A percentile compares a stretch with the other conserved stretches of the same genome.
Conservation (phyloP, 2,888 invertebrate genomes). For the Mystacides longicornis region DNA sequence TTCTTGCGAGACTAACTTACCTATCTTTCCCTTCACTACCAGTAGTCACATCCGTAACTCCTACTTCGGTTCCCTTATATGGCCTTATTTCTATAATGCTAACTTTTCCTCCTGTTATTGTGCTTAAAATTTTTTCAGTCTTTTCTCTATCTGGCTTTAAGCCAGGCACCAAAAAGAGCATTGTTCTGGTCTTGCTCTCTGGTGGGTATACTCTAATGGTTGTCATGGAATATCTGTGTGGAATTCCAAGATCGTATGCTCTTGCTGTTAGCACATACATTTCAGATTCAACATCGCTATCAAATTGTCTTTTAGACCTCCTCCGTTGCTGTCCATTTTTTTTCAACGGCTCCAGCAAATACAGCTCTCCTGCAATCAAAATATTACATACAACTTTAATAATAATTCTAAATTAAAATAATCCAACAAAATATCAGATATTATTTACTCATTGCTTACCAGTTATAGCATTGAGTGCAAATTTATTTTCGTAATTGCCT, state of each 20-base stretch:
- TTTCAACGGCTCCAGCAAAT: slow-evolving; percentile 49
- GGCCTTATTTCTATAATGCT: slow-evolving; percentile 68
- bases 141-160: slow-evolving; percentile 64
- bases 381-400: background rate
- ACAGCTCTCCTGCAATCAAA: slow-evolving; percentile 52
- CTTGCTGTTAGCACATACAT: slow-evolving; percentile 63
- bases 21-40: slow-evolving; percentile 50
- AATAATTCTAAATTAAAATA: background rate
- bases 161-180: slow-evolving; percentile 77
- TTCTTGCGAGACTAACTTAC: slow-evolving; percentile 30
- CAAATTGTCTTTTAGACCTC: slow-evolving; percentile 46
- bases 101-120: slow-evolving; percentile 73
- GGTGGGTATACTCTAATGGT: slow-evolving; percentile 72
- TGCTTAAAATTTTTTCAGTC: slow-evolving; percentile 66
- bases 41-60: slow-evolving; percentile 46
- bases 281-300: slow-evolving; percentile 42
- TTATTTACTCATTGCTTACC: slow-evolving; percentile 39
- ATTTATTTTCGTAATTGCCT: slow-evolving; percentile 68
- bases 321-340: slow-evolving; percentile 40
- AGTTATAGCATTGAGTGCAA: slow-evolving; percentile 65
- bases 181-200: slow-evolving; percentile 65
- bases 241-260: slow-evolving; percentile 80
- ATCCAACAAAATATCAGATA: background rate
- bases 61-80: slow-evolving; percentile 51
- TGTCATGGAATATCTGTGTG: slow-evolving; percentile 64